phyloP scores from a whole-genome alignment of 2,113 vertebrate genomes.

The Anthoscopus minutus region DNA sequence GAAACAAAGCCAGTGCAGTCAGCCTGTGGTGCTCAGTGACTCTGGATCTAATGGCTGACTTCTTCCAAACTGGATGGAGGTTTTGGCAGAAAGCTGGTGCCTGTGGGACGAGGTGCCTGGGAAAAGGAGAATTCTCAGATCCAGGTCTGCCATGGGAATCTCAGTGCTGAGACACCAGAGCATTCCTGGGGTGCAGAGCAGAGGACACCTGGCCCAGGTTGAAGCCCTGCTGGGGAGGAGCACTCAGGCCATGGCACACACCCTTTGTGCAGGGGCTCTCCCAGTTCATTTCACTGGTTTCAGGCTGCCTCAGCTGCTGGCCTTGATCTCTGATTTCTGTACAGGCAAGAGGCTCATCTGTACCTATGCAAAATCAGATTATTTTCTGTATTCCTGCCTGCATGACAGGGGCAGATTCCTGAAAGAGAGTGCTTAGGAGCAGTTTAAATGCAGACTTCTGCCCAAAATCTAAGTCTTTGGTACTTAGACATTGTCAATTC shows the following conservation, averaged over 20 bases:
- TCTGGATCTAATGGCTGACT: neutral
- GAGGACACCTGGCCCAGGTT: neutral
- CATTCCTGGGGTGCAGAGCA: neutral
- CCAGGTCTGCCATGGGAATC: neutral
- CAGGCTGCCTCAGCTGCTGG: neutral
- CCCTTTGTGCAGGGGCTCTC: fast-evolving
- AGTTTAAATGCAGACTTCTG: neutral
- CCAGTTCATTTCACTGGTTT: neutral
- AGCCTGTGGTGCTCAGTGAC: neutral
- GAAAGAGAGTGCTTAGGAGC: neutral
- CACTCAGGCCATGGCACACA: neutral
- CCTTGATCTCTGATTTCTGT: neutral
- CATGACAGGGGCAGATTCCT: neutral
- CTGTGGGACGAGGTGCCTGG: neutral
- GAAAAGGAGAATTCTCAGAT: neutral
- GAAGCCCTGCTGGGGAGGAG: neutral
- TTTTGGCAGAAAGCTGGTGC: neutral
- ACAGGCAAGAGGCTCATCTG: neutral
- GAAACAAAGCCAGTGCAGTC: neutral
- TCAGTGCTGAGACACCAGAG: neutral
- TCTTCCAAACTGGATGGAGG: neutral
- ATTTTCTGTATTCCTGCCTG: neutral
- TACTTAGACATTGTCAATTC: neutral
- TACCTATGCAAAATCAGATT: neutral
- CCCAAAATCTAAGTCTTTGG: neutral